These are phyloP conservation scores for Uloborus plumipes DNA, from an alignment of 2,888 invertebrate species.

Conservation along the genomic window DNA sequence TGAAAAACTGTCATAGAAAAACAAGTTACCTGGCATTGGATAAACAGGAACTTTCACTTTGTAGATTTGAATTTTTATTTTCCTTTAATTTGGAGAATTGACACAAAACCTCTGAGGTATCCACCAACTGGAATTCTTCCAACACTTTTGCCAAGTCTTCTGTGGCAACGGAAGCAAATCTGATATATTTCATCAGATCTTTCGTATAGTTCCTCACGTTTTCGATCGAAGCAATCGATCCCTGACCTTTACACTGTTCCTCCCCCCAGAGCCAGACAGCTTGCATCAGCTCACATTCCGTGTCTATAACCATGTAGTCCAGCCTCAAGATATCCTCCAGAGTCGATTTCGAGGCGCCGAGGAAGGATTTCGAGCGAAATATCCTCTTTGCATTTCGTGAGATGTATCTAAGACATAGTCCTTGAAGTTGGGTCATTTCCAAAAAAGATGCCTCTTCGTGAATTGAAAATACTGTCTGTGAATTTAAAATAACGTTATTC, in stretches of 20 bases:
- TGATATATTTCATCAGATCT: constrained; percentile 33
- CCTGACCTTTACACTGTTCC: constrained; percentile 27
- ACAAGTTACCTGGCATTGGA: constrained; percentile 29
- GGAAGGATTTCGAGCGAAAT: constrained; percentile 17
- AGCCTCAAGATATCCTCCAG: constrained; percentile 26
- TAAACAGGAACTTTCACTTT: constrained; percentile 12
- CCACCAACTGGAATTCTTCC: constrained; percentile 30
- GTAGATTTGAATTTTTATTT: neutral
- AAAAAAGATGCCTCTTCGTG: constrained; percentile 50
- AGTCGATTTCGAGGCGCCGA: neutral
- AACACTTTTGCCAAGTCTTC: constrained; percentile 13
- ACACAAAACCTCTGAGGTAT: constrained; percentile 26
- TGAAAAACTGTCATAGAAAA: neutral
- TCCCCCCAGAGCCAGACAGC: constrained; percentile 41
- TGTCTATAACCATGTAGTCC: constrained; percentile 48
- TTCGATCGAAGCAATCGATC: neutral
- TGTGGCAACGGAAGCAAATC: constrained; percentile 32
- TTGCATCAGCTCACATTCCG: constrained; percentile 35
- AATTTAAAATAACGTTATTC: constrained; percentile 3
- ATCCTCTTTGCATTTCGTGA: constrained; percentile 36
- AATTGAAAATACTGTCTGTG: constrained; percentile 18
- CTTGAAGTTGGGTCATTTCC: constrained; percentile 32
- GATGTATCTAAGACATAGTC: constrained; percentile 28
- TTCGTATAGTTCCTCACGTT: constrained; percentile 14
- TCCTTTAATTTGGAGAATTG: constrained; percentile 10